Evolutionary conservation across 2,797 vertebrate species (phyloP).

Genomic region (Hylomyscus alleni): DNA sequence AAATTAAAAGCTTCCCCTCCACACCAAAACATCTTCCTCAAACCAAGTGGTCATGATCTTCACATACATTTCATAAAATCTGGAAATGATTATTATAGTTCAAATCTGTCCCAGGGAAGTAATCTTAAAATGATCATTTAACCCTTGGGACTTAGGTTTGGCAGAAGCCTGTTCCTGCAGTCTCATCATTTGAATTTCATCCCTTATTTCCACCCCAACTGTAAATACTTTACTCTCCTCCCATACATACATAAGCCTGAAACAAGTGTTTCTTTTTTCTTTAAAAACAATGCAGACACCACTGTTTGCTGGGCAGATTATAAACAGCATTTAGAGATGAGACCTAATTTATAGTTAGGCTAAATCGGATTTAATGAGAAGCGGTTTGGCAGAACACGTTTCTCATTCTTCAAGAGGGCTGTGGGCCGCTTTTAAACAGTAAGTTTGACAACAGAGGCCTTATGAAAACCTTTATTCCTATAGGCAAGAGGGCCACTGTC

Average conservation of each 20-base stretch:
- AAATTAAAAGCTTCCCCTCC: slow-evolving; percentile 37
- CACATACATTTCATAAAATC: slow-evolving; percentile 39
- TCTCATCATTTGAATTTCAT: slow-evolving; percentile 31
- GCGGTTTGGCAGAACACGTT: slow-evolving; percentile 66
- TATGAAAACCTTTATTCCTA: slow-evolving; percentile 66
- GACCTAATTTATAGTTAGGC: slow-evolving; percentile 59
- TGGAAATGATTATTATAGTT: slow-evolving; percentile 11
- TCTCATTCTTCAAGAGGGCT: slow-evolving; percentile 75
- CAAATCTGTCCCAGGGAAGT: slow-evolving; percentile 53
- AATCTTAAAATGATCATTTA: slow-evolving; percentile 20
- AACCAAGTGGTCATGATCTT: slow-evolving; percentile 5
- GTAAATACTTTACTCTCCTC: neutral
- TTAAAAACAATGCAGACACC: slow-evolving; percentile 63
- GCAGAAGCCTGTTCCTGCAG: slow-evolving; percentile 39
- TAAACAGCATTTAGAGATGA: slow-evolving; percentile 70
- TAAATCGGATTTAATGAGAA: slow-evolving; percentile 70
- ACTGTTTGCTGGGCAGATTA: slow-evolving; percentile 71
- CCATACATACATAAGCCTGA: slow-evolving; percentile 27
- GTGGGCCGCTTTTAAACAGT: slow-evolving; percentile 75
- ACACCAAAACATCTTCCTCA: neutral
- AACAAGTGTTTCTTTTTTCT: slow-evolving; percentile 63
- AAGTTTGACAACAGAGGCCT: slow-evolving; percentile 57
- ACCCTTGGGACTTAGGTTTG: neutral
- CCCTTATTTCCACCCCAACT: neutral
- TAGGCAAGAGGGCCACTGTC: slow-evolving; percentile 35